phyloP scores from a whole-genome alignment of 1,140 invertebrate genomes.

The Parasteatoda tepidariorum region DNA sequence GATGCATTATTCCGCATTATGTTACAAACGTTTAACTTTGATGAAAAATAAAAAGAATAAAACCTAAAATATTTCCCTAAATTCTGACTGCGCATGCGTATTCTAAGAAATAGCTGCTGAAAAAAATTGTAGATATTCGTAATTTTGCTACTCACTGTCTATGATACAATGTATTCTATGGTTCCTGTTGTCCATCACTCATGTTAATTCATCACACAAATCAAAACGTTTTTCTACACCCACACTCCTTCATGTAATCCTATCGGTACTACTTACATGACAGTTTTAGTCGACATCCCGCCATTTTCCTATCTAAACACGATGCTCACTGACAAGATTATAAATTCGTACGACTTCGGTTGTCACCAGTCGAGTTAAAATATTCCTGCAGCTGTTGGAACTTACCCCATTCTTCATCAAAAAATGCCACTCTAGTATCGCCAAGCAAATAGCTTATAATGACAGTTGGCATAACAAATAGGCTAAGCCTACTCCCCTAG shows the following conservation, averaged over 20 bases:
- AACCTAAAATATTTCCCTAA: too few relatives aligned
- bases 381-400: neutral
- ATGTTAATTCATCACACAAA: neutral
- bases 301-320: neutral
- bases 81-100: too few relatives aligned
- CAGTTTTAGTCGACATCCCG: neutral
- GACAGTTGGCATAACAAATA: slow-evolving; percentile 37
- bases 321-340: neutral
- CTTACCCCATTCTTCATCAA: slow-evolving; percentile 20
- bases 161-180: too few relatives aligned
- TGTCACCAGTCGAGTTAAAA: too few relatives aligned
- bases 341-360: too few relatives aligned
- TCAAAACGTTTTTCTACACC: neutral
- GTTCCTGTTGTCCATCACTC: too few relatives aligned
- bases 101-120: too few relatives aligned
- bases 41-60: too few relatives aligned
- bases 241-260: neutral
- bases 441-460: slow-evolving; percentile 9
- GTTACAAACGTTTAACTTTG: too few relatives aligned
- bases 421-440: neutral
- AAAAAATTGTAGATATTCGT: too few relatives aligned
- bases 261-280: neutral
- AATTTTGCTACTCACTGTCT: too few relatives aligned
- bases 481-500: slow-evolving; percentile 39
- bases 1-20: too few relatives aligned